phyloP scores from a whole-genome alignment of 2,797 vertebrate genomes.

The Pipistrellus kuhlii region DNA sequence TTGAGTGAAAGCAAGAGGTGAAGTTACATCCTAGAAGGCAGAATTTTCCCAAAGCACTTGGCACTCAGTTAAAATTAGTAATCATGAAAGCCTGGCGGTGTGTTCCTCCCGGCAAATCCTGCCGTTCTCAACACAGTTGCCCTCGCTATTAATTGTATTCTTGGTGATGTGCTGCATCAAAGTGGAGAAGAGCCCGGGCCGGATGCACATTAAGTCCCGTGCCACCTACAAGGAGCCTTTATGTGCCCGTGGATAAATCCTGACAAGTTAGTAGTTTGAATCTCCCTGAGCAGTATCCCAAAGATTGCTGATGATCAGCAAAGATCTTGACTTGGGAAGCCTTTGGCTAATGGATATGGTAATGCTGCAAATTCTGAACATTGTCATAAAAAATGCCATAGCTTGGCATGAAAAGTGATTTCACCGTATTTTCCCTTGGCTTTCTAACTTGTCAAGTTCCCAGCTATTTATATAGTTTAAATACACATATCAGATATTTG shows the following conservation, averaged over 20 bases:
- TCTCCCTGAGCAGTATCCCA: background rate
- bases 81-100: background rate
- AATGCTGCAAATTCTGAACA: background rate
- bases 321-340: background rate
- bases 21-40: conserved; percentile 56
- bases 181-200: background rate
- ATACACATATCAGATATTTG: background rate
- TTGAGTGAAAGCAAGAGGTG: conserved; percentile 23
- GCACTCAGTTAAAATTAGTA: conserved; percentile 60
- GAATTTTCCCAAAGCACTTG: conserved; percentile 52
- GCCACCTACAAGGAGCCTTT: background rate
- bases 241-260: background rate
- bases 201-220: background rate
- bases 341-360: background rate
- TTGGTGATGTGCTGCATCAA: conserved; percentile 22
- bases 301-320: background rate
- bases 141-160: conserved; percentile 42
- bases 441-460: conserved; percentile 19
- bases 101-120: conserved; percentile 60
- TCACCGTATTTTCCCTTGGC: background rate
- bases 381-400: conserved; percentile 16
- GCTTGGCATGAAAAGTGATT: background rate
- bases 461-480: background rate
- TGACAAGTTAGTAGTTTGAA: background rate
- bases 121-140: conserved; percentile 36